A percentile compares a stretch with the other conserved stretches of the same genome.
phyloP scores from a whole-genome alignment of 92 coral and sea anemone species.

The Zoanthus sociatus region DNA sequence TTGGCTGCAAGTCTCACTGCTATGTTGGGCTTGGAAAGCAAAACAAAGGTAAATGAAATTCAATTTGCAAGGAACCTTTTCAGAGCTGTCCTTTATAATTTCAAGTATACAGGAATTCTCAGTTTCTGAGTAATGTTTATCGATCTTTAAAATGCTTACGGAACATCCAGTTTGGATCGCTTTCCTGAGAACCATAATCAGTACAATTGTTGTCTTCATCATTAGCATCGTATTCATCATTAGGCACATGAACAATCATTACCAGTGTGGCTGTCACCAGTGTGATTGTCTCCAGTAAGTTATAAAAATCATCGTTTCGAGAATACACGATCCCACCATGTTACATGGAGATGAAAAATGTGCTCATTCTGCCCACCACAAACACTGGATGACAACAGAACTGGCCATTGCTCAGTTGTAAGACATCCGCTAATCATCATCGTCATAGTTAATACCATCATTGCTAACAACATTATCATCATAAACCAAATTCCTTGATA shows the following conservation, averaged over 20 bases:
- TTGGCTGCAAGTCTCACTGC: slow-evolving; percentile 80
- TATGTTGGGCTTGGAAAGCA: slow-evolving; percentile 80
- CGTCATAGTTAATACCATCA: neutral
- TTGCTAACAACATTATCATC: neutral
- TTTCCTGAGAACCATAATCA: neutral
- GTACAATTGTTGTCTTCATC: neutral
- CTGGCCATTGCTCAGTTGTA: no score
- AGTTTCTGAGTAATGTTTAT: neutral
- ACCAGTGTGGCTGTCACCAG: neutral
- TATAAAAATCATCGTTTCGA: no score
- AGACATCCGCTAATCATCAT: neutral
- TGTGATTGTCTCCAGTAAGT: neutral
- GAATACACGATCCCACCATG: no score
- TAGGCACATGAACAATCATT: neutral
- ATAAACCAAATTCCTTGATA: neutral
- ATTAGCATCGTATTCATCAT: neutral
- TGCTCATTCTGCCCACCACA: no score
- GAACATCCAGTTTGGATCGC: no score
- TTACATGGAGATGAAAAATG: no score
- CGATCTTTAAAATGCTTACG: neutral
- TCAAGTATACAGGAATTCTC: neutral
- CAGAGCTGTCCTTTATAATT: neutral
- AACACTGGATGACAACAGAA: no score
- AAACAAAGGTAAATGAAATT: slow-evolving; percentile 47
- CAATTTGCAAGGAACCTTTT: neutral